These are phyloP conservation scores for Esox masquinongy DNA, from an alignment of 2,797 vertebrate genomes.

Conservation along the genomic window DNA sequence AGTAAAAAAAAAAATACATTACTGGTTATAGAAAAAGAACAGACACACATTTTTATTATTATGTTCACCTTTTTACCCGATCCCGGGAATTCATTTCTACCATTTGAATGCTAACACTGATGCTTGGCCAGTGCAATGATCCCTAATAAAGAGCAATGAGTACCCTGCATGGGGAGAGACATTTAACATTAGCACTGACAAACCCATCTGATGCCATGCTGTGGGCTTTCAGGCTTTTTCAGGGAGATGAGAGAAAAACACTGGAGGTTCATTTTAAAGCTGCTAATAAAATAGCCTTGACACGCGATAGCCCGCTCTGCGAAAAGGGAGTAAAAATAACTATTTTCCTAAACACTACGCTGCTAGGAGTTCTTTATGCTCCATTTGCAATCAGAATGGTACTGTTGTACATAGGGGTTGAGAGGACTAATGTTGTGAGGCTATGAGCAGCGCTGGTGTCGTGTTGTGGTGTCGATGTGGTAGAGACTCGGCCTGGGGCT, in stretches of 20 bases:
- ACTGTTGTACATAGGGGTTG: slow-evolving; percentile 5
- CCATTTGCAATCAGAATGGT: slow-evolving; percentile 49
- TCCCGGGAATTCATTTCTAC: slow-evolving; percentile 64
- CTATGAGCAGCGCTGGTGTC: neutral
- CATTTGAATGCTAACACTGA: slow-evolving; percentile 65
- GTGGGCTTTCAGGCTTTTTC: slow-evolving; percentile 30
- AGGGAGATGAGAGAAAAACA: slow-evolving; percentile 16
- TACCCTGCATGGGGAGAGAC: slow-evolving; percentile 60
- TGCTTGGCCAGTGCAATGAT: slow-evolving; percentile 61
- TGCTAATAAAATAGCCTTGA: slow-evolving; percentile 53
- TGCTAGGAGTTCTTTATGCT: slow-evolving; percentile 59
- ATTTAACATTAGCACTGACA: slow-evolving; percentile 63
- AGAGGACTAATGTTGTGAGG: neutral
- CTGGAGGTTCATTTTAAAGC: slow-evolving; percentile 34
- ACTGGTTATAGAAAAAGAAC: neutral
- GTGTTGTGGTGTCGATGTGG: slow-evolving; percentile 30
- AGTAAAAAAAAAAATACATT: slow-evolving; percentile 40
- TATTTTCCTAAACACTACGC: slow-evolving; percentile 48
- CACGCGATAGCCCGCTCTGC: slow-evolving; percentile 49
- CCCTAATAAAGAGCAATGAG: slow-evolving; percentile 63
- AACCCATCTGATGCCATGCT: slow-evolving; percentile 49
- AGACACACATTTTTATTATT: slow-evolving; percentile 12
- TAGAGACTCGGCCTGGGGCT: slow-evolving; percentile 41
- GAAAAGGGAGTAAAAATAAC: slow-evolving; percentile 35
- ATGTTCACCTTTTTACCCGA: slow-evolving; percentile 68